These are phyloP conservation scores for Cepaea hortensis DNA, from an alignment of 2,888 invertebrate species.

Conservation along the genomic window DNA sequence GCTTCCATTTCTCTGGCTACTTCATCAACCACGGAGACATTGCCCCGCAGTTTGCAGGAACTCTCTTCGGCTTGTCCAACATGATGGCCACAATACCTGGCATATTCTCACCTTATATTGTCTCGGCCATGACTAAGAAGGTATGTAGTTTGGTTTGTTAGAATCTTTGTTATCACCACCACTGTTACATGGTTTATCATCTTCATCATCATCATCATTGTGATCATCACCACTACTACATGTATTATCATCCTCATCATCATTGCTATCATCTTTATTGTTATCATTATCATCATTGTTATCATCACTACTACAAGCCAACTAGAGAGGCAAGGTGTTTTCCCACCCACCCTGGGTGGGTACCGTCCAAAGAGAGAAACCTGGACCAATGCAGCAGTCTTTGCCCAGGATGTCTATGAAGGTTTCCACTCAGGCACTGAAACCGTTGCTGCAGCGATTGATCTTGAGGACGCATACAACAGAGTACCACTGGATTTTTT, in stretches of 20 bases:
- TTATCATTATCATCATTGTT: not conserved
- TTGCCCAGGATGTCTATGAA: too few relatives aligned
- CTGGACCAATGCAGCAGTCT: too few relatives aligned
- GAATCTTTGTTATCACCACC: not conserved
- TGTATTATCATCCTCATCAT: not conserved
- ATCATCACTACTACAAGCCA: not conserved
- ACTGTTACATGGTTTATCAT: not conserved
- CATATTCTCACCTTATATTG: slow-evolving; percentile 64
- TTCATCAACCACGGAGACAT: slow-evolving; percentile 71
- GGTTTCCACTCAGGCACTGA: too few relatives aligned
- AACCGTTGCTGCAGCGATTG: too few relatives aligned
- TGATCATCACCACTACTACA: not conserved
- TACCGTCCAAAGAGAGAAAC: too few relatives aligned
- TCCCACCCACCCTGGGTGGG: too few relatives aligned
- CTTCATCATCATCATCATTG: not conserved
- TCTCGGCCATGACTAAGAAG: slow-evolving; percentile 65
- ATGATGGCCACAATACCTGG: slow-evolving; percentile 53
- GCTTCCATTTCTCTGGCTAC: slow-evolving; percentile 68
- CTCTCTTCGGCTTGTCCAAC: slow-evolving; percentile 55
- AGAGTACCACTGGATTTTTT: too few relatives aligned
- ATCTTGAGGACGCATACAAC: too few relatives aligned
- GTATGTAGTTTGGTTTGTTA: slow-evolving; percentile 53
- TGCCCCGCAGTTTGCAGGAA: slow-evolving; percentile 68
- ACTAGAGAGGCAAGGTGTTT: too few relatives aligned
- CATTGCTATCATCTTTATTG: not conserved